Evolutionary conservation across 1,140 invertebrate species (phyloP).

Genomic region (Caerostris darwini): DNA sequence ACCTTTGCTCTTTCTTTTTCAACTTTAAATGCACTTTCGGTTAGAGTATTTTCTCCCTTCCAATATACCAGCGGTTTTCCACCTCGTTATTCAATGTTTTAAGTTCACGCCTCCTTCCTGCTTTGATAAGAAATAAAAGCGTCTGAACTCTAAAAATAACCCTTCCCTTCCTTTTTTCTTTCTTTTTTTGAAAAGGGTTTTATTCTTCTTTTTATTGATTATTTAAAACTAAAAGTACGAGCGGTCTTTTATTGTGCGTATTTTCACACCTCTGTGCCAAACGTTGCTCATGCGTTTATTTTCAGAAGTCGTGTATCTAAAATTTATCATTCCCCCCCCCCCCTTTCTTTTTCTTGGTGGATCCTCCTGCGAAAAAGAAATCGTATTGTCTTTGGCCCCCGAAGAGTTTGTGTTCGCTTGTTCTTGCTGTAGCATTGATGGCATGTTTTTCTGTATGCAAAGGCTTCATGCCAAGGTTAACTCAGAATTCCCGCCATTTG

Average conservation of each 20-base stretch:
- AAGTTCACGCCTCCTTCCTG: not conserved
- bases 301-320: conserved; percentile 25
- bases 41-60: too few species aligned
- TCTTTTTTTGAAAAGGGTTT: not conserved
- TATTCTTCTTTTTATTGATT: conserved; percentile 9
- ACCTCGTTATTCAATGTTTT: not conserved
- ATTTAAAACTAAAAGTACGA: not conserved
- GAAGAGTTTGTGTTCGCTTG: conserved; percentile 18
- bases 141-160: not conserved
- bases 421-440: conserved; percentile 32
- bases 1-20: too few species aligned
- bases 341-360: not conserved
- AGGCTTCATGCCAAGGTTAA: conserved; percentile 39
- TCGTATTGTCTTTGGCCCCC: conserved; percentile 50
- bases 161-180: not conserved
- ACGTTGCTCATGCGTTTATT: conserved; percentile 57
- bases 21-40: too few species aligned
- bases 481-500: conserved; percentile 1
- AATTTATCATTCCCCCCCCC: conserved; percentile 41
- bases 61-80: too few species aligned
- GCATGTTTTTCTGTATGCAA: conserved; percentile 13
- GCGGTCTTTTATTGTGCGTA: conserved; percentile 37
- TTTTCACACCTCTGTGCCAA: conserved; percentile 35
- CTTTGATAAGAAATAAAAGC: not conserved
- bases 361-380: not conserved